Evolutionary conservation across 2,797 vertebrate species (phyloP), one percentile per base, ranked within the genome.

Genomic region (Sebastes oblongus): DNA sequence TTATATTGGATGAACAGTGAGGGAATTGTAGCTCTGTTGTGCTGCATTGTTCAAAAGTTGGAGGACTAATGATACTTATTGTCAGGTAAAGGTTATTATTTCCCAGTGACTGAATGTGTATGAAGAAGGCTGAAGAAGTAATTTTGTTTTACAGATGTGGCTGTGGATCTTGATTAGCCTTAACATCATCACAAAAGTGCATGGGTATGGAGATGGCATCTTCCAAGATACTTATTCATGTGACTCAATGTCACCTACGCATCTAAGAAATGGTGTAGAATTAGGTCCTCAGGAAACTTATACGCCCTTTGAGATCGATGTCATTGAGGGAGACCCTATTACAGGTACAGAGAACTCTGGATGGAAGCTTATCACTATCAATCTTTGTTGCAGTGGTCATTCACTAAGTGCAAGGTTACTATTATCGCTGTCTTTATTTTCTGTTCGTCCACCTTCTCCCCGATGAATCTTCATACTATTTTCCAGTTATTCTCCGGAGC

Each of bases 231-330:
- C 16, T 0, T 0, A 0, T 1, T 5, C 64, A 0, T 93, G 91
- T 80, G 0, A 1, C 0, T 7, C 62, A 11, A 83, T 93, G 86
- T 3, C 0, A 50, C 76, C 80, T 4, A 0, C 0, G 0, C 89
- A 92, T 61, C 0, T 0, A 2, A 0, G 0, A 1, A 0, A 0
- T 0, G 2, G 1, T 7, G 0, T 0, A 0, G 0, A 0, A 7
- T 0, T 2, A 5, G 0, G 0, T 5, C 52, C 88, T 73, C 59
- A 81, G 54, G 14, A 0, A 3, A 11, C 1, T 32, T 0, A 0
- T 0, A 0, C 11, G 5, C 90, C 86, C 3, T 91, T 34, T 78
- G 0, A 6, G 10, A 14, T 89, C 14, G 1, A 0, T 7, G 34
- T 4, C 11, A 18, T 2, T 2, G 1, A 8, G 1, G 56, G 52